These are phyloP conservation scores for Malacoraja senta DNA, from an alignment of 2,797 vertebrate genomes.

Conservation along the genomic window DNA sequence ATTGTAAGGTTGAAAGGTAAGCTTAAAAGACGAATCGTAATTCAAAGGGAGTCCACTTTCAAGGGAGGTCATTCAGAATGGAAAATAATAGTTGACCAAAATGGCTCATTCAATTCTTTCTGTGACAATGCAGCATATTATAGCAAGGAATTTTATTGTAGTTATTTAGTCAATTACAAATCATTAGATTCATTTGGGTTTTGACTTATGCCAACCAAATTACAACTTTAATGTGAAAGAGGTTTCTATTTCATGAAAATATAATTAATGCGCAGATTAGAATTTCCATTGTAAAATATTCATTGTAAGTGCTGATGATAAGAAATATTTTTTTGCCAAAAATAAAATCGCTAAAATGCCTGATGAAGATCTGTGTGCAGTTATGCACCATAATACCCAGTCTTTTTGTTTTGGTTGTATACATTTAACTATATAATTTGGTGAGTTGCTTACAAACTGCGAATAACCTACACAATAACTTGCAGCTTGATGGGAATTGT, in stretches of 20 bases:
- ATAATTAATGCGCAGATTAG: not conserved
- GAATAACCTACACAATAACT: too few species aligned
- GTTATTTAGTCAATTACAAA: not conserved
- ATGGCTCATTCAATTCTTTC: not conserved
- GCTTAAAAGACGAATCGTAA: not conserved
- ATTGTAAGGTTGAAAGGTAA: not conserved
- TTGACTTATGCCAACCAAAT: not conserved
- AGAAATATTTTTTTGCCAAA: too few species aligned
- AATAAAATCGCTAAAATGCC: too few species aligned
- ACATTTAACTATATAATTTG: too few species aligned
- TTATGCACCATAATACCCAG: too few species aligned
- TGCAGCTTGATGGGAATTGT: too few species aligned
- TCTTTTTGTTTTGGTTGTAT: too few species aligned
- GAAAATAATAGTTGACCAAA: not conserved
- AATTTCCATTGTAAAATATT: not conserved
- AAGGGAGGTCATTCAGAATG: not conserved
- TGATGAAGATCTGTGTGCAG: too few species aligned
- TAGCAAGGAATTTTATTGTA: not conserved
- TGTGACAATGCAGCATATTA: not conserved
- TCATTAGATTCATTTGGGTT: not conserved
- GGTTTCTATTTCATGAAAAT: not conserved
- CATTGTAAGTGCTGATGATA: not conserved
- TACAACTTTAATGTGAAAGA: not conserved
- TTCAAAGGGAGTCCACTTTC: slow-evolving; percentile 15
- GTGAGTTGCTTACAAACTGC: too few species aligned